These are phyloP conservation scores for Rhaphigaster nebulosa DNA, from an alignment of 2,888 invertebrate species.

Conservation along the genomic window DNA sequence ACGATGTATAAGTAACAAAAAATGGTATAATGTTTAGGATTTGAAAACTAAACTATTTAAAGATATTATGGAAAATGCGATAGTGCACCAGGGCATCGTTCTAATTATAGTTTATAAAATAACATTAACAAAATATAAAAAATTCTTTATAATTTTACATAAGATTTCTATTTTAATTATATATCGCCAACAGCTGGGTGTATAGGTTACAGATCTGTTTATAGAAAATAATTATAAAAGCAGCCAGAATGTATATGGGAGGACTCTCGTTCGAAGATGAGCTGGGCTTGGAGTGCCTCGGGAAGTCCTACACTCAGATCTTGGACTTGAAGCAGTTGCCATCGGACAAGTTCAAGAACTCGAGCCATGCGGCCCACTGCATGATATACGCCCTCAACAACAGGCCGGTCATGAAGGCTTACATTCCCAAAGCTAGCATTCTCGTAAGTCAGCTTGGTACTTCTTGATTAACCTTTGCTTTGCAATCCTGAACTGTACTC, in stretches of 20 bases:
- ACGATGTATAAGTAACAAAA: too few relatives aligned
- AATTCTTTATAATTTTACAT: too few relatives aligned
- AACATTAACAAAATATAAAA: too few relatives aligned
- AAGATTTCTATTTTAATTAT: neutral
- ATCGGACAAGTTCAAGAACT: slow-evolving; percentile 48
- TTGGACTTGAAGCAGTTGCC: slow-evolving; percentile 44
- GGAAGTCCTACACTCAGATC: neutral
- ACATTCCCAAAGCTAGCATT: slow-evolving; percentile 33
- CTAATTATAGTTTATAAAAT: too few relatives aligned
- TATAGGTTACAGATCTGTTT: neutral
- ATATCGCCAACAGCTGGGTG: neutral
- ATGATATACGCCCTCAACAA: slow-evolving; percentile 52
- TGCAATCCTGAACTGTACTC: neutral
- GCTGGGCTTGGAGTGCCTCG: slow-evolving; percentile 37
- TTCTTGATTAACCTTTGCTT: neutral
- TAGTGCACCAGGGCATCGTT: too few relatives aligned
- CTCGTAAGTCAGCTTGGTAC: neutral
- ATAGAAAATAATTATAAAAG: neutral
- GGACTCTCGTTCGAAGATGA: slow-evolving; percentile 56
- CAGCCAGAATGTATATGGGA: slow-evolving; percentile 40
- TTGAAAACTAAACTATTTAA: too few relatives aligned
- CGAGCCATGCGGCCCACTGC: slow-evolving; percentile 51
- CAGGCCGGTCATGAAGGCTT: slow-evolving; percentile 37
- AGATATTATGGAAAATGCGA: too few relatives aligned
- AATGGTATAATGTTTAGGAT: too few relatives aligned